Base-by-base conservation (phyloP, 2,888 invertebrate species). In the Tetragonula carbonaria region DNA sequence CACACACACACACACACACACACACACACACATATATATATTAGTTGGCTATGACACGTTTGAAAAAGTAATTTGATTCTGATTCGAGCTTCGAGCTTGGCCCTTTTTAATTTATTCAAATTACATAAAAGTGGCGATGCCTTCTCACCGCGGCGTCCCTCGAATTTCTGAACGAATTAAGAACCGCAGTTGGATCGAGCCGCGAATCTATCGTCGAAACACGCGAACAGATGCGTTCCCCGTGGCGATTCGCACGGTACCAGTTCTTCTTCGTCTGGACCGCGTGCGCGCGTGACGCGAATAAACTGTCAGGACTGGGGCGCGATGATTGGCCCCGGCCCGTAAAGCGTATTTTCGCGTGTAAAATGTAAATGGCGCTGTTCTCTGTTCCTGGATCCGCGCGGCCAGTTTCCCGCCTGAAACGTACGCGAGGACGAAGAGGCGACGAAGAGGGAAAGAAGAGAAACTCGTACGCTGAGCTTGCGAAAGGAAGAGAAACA, bases 331-430 rank as follows among this genome's bases (percentile, higher is more conserved):
- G 92, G 91, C 88, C 45, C 91, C 91, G 88, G 90, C 86, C 88
- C 90, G 91, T 93, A 92, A 93, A 92, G 89, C 90, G 92, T 92
- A 92, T 92, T 93, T 93, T 93, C 92, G 92, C 92, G 90, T 93
- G 92, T 93, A 91, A 93, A 93, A 93, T 93, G 93, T 93, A 93
- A 93, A 93, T 93, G 93, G 90, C 90, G 91, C 85, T 89, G 90
- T 89, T 89, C 89, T 71, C 72, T 81, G 78, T 87, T 68, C 51
- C 82, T 83, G 82, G 81, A 75, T 67, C 74, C 66, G 84, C 80
- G 76, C 73, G 75, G 66, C 74, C 74, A 84, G 80, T 84, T 84
- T 82, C 68, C 76, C 78, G 82, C 80, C 78, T 67, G 84, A 78
- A 78, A 67, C 55, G 82, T 28, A 62, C 50, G 33, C 66, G 66